Percentiles rank a stretch among this genome's conserved stretches.
These are phyloP conservation scores for Corythornis madagascariensis DNA, from an alignment of 2,113 vertebrate species.

Conservation along the genomic window DNA sequence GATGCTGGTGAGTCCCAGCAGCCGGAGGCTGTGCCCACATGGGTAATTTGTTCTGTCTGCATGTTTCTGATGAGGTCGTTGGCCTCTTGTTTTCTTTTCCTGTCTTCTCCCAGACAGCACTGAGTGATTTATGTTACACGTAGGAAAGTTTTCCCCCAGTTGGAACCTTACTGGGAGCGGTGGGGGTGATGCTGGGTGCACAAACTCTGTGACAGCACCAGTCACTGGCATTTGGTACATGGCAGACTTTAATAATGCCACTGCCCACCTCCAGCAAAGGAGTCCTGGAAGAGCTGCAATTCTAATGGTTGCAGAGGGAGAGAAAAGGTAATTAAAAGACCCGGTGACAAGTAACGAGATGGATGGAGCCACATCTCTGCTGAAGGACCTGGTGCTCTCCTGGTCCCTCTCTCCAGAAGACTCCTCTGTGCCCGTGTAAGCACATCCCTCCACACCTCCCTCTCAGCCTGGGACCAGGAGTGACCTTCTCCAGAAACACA, in stretches of 20 bases:
- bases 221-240: background rate
- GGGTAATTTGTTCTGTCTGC: fast-evolving
- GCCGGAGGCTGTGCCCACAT: fast-evolving
- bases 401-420: fast-evolving
- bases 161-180: background rate
- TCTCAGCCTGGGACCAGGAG: background rate
- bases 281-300: background rate
- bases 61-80: no score
- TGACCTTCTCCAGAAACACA: background rate
- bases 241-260: background rate
- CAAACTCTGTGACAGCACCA: background rate
- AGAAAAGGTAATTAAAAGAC: background rate
- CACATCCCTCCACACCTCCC: background rate
- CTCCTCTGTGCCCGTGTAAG: fast-evolving
- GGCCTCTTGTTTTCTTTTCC: background rate
- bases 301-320: background rate
- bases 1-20: background rate
- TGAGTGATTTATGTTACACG: fast-evolving
- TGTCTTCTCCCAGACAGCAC: background rate
- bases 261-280: background rate
- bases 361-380: background rate
- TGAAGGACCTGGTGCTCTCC: background rate
- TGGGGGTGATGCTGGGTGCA: fast-evolving
- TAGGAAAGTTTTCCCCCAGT: background rate
- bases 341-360: background rate